Evolutionary conservation across 1,140 invertebrate genomes (phyloP).

Genomic region (Teleogryllus occipitalis): DNA sequence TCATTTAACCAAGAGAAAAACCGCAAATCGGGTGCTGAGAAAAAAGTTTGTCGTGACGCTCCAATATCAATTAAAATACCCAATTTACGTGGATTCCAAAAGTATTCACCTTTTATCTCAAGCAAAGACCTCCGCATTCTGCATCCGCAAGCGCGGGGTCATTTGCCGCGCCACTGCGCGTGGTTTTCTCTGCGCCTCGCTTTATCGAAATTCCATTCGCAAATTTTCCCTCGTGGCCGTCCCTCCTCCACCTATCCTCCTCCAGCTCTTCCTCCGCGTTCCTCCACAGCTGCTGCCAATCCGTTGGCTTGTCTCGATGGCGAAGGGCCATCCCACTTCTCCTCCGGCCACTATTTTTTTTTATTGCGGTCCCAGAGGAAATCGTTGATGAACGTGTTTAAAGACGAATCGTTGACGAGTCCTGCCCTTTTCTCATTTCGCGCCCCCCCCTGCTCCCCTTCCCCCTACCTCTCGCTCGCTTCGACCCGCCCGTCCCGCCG

Average conservation of each 20-base stretch:
- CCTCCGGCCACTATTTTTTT: not conserved
- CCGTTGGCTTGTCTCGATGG: not conserved
- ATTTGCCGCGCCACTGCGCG: too few species aligned
- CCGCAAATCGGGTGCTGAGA: too few species aligned
- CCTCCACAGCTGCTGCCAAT: not conserved
- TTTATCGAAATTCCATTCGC: not conserved
- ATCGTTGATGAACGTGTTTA: slow-evolving; percentile 4
- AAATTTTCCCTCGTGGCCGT: not conserved
- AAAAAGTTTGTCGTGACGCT: too few species aligned
- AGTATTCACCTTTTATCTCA: too few species aligned
- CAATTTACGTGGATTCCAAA: too few species aligned
- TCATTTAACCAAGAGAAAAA: too few species aligned
- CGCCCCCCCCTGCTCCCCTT: not conserved
- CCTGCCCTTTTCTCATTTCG: not conserved
- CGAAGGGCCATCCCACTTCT: not conserved
- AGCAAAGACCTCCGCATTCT: too few species aligned
- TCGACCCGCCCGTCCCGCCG: not conserved
- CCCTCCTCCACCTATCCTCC: not conserved
- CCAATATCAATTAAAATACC: too few species aligned
- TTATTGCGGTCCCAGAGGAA: not conserved
- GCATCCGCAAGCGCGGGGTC: too few species aligned
- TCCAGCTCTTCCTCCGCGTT: too few species aligned
- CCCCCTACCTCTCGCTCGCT: not conserved
- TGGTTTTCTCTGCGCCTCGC: too few species aligned
- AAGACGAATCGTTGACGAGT: not conserved